Base-by-base conservation (phyloP, 2,888 invertebrate species). In the Limenitis camilla region DNA sequence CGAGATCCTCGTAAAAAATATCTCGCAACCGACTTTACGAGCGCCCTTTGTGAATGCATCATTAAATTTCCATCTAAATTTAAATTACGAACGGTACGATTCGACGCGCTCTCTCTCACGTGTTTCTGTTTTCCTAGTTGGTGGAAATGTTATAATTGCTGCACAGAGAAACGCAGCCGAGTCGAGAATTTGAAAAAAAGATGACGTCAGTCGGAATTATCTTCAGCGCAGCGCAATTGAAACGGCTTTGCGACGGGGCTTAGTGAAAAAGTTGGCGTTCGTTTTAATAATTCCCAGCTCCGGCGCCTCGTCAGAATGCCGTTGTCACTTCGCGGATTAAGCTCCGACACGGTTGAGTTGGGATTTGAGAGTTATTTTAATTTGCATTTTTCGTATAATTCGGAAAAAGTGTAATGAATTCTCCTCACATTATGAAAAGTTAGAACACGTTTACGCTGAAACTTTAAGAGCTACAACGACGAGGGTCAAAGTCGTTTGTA, bases 61-160 rank as follows among this genome's bases (percentile, higher is more conserved):
- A 87, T 87, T 87, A 87, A 87, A 87, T 86, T 85, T 84, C 85
- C 85, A 87, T 87, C 86, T 86, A 87, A 87, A 86, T 86, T 87
- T 85, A 85, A 87, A 87, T 86, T 85, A 85, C 81, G 76, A 78
- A 82, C 78, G 77, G 78, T 73, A 73, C 75, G 81, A 82, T 81
- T 75, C 78, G 79, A 81, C 80, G 83, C 78, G 78, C 76, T 74
- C 76, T 78, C 76, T 72, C 75, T 78, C 81, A 83, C 86, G 85
- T 86, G 86, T 84, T 87, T 85, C 85, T 85, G 85, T 85, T 86
- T 86, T 83, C 82, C 85, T 77, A 82, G 82, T 78, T 77, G 76
- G 81, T 82, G 86, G 82, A 86, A 87, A 87, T 86, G 84, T 84
- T 83, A 82, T 87, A 87, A 87, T 87, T 87, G 85, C 83, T 75